Conservation (phyloP, 2,797 vertebrate genomes). For the Eulemur coronatus region DNA sequence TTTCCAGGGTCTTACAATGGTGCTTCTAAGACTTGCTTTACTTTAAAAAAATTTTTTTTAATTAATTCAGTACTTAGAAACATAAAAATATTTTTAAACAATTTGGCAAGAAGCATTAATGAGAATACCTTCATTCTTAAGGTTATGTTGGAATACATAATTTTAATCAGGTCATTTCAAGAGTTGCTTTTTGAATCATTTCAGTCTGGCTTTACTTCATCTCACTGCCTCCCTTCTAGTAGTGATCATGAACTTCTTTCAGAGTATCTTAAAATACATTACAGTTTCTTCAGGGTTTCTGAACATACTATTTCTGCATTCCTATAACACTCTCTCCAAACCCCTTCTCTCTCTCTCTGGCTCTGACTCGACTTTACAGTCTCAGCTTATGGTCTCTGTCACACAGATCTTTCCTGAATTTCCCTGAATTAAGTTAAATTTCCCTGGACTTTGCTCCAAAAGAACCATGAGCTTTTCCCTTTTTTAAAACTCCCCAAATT, state of each 20-base stretch:
- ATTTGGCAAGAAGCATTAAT: neutral
- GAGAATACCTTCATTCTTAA: neutral
- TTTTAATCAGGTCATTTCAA: neutral
- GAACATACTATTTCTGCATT: neutral
- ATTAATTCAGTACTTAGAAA: neutral
- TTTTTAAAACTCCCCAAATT: neutral
- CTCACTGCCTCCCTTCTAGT: neutral
- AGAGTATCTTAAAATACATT: neutral
- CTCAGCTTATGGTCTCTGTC: neutral
- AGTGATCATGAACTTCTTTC: neutral
- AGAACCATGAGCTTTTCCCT: neutral
- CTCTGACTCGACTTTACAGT: neutral
- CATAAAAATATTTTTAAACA: conserved; percentile 28
- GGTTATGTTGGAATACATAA: neutral
- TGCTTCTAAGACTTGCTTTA: neutral
- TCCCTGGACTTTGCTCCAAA: neutral
- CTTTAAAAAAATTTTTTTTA: neutral
- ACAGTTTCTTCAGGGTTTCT: neutral
- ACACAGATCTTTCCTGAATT: neutral
- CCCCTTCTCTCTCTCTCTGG: neutral
- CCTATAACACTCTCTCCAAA: neutral
- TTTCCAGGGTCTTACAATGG: neutral
- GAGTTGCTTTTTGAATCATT: neutral
- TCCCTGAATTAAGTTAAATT: neutral
- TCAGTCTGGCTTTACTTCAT: neutral